Base-by-base conservation (phyloP, 2,797 vertebrate species). In the Enteromius trimaculatus region DNA sequence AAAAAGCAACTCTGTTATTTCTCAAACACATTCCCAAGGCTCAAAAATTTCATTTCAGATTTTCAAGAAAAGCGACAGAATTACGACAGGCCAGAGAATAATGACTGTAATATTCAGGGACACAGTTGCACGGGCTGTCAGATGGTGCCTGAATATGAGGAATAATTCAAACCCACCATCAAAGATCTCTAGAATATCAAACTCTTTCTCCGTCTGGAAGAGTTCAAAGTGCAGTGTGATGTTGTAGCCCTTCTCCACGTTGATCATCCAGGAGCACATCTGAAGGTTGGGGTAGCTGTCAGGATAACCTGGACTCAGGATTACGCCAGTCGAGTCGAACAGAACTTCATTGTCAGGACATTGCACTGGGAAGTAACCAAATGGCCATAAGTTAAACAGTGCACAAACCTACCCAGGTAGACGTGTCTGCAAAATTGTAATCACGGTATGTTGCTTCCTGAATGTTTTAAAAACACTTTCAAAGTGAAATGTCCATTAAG, bases 151-250 rank as follows among this genome's bases (percentile, higher is more conserved):
- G 60, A n/a, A 82, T 66, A 68, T 55, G 74, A 72, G 70, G 70
- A 83, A 77, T 76, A 17, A 85, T 68, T 81, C 26, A 85, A 29
- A 90, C 93, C 53, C 95, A 99, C 98, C 98, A 89, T 99, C 98
- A 93, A 97, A 99, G 93, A 98, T 97, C 92, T 99, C 98, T 90
- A 99, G 94, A 92, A 99, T 96, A 92, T 99, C 98, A 94, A 99
- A 99, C 90, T 99, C 98, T 83, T 98, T 99, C 93, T 99, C 97
- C 19, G 97, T 99, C 89, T 99, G 98, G 93, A 99, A 99, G 89
- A 97, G 96, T 89, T 98, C 95, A 58, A 99, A 96, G 92, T 97
- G 95, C 91, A 99, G 94, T 82, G 96, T 98, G 92, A 99, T 95
- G 88, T 99, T 99, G 91, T 99, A 99, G 69, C 98, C 98, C 88